These are phyloP conservation scores for Nomada fucata DNA, from an alignment of 2,888 invertebrate species.

Conservation along the genomic window DNA sequence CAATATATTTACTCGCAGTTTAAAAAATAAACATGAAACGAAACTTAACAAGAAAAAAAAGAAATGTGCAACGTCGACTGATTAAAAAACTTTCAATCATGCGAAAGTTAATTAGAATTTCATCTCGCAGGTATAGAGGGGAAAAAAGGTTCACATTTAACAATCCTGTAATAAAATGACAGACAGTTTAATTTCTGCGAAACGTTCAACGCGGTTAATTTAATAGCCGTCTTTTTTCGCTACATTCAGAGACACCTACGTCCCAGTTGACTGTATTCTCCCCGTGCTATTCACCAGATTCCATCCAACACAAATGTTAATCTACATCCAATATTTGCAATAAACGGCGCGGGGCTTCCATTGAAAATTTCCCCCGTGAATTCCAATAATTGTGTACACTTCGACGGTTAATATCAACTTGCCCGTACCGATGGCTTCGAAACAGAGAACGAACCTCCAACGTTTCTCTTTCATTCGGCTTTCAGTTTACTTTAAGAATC, in stretches of 20 bases:
- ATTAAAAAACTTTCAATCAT: background rate
- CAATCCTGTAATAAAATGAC: background rate
- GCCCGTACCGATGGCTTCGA: background rate
- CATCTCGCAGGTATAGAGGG: background rate
- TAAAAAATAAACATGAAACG: no score
- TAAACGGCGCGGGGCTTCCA: background rate
- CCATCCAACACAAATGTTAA: constrained; percentile 19
- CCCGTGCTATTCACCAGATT: constrained; percentile 1
- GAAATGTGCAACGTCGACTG: background rate
- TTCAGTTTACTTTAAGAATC: no score
- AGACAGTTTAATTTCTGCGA: constrained; percentile 1
- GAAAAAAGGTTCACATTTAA: background rate
- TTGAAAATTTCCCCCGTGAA: constrained; percentile 6
- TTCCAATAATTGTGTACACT: constrained; percentile 1
- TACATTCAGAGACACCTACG: constrained; percentile 17
- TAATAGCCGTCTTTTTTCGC: constrained; percentile 9
- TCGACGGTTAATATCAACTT: background rate
- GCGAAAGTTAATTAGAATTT: constrained; percentile 15
- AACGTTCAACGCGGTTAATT: constrained; percentile 3
- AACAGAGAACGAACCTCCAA: background rate
- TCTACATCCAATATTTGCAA: constrained; percentile 22
- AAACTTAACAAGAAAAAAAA: background rate
- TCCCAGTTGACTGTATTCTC: background rate
- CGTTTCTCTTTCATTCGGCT: background rate
- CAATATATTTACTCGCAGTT: background rate